These are phyloP conservation scores for Tetrax tetrax DNA, from an alignment of 2,113 vertebrate genomes.

Conservation along the genomic window DNA sequence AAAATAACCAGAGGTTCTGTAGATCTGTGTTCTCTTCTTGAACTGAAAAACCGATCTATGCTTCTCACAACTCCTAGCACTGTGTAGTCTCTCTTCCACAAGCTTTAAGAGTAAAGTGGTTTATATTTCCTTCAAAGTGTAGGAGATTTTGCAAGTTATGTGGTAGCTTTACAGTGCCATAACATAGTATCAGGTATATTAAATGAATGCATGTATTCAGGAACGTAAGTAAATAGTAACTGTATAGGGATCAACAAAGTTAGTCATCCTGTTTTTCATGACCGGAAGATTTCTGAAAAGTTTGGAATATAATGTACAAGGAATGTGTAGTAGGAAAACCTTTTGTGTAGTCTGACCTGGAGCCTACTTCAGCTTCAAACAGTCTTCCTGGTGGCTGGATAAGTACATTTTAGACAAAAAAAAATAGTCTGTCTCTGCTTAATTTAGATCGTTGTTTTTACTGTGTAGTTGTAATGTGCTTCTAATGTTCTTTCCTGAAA, in stretches of 20 bases:
- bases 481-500: slow-evolving; percentile 48
- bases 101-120: not conserved
- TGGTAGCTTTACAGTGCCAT: slow-evolving; percentile 15
- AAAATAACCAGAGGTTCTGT: not conserved
- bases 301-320: not conserved
- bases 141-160: slow-evolving; percentile 43
- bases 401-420: not conserved
- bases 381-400: not conserved
- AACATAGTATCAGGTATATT: not conserved
- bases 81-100: not conserved
- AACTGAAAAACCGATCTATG: not conserved
- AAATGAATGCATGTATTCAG: not conserved
- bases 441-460: not conserved
- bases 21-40: slow-evolving; percentile 30
- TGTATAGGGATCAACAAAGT: not conserved
- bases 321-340: not conserved
- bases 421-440: not conserved
- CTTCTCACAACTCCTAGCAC: not conserved
- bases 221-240: not conserved
- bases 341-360: not conserved
- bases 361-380: not conserved
- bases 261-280: slow-evolving; percentile 3
- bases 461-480: not conserved
- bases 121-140: slow-evolving; percentile 50
- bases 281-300: slow-evolving; percentile 13